phyloP scores from a whole-genome alignment of 2,888 invertebrate species.

The Eubasilissa splendida region DNA sequence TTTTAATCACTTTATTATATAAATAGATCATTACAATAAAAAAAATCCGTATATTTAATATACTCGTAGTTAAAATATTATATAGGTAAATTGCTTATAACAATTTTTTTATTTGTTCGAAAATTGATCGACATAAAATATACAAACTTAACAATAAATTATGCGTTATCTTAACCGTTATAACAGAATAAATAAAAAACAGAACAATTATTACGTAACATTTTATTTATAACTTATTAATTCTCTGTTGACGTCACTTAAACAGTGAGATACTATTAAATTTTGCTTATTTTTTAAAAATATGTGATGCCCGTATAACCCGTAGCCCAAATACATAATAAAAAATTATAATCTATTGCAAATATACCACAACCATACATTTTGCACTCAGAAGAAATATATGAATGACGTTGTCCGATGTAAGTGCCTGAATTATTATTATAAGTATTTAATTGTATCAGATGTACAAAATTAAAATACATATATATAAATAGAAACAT shows the following conservation, averaged over 20 bases:
- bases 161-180: not conserved
- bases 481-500: too few species aligned
- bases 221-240: not conserved
- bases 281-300: not conserved
- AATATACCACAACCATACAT: slow-evolving; percentile 18
- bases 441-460: not conserved
- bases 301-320: slow-evolving; percentile 14
- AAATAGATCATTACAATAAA: too few species aligned
- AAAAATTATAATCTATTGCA: not conserved
- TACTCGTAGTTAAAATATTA: too few species aligned
- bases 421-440: not conserved
- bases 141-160: not conserved
- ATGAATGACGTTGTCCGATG: not conserved
- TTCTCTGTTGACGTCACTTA: too few species aligned
- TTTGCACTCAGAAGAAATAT: slow-evolving; percentile 33
- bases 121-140: too few species aligned
- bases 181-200: not conserved
- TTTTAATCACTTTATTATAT: too few species aligned
- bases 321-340: slow-evolving; percentile 15
- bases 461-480: not conserved
- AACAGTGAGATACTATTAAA: too few species aligned
- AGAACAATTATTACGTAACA: not conserved
- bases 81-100: too few species aligned
- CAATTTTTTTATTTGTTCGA: too few species aligned
- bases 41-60: too few species aligned